Base-by-base conservation (phyloP, 2,888 invertebrate genomes). In the Tipula helvola region DNA sequence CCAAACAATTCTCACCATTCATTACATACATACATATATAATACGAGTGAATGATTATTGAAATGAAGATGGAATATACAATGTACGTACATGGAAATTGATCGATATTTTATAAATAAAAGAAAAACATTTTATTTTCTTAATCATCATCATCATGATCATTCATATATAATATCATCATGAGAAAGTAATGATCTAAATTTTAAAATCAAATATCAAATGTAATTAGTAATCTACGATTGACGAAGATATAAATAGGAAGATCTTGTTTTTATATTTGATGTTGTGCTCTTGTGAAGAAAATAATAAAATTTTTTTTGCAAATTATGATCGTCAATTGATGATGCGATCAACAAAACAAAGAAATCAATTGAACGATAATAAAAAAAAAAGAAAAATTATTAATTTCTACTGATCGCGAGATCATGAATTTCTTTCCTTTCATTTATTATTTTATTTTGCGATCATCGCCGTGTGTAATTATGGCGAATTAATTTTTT, bases 1-100 rank as follows among this genome's bases (percentile, higher is more conserved):
- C 71, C 71, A 71, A 71, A 71, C 71, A 71, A 71, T 71, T 71
- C 71, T 71, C 71, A 71, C 71, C 71, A 71, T 71, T 71, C 71
- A 71, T 71, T 71, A 71, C 28, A 10, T 44, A 5, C 10, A 10
- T 10, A 44, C 16, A 10, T 28, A 28, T 18, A 10, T 18, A 71
- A 28, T 28, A 8, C n/a, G n/a, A n/a, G n/a, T n/a, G 71, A 71
- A 71, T 10, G 71, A 71, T 28, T 28, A 71, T 18, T 71, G 28
- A 28, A 71, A 71, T 28, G 71, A 71, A 71, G 28, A 71, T 71
- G 10, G 71, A 71, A 28, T 18, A 71, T 28, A 71, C 28, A 2
- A 10, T 71, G n/a, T 52, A 71, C 71, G 12, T 71, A 71, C 71
- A 71, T 28, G 71, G 71, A 71, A 71, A 71, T 71, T 71, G 71